Evolutionary conservation across 2,113 vertebrate genomes (phyloP).

Genomic region (Typhlomys cinereus): DNA sequence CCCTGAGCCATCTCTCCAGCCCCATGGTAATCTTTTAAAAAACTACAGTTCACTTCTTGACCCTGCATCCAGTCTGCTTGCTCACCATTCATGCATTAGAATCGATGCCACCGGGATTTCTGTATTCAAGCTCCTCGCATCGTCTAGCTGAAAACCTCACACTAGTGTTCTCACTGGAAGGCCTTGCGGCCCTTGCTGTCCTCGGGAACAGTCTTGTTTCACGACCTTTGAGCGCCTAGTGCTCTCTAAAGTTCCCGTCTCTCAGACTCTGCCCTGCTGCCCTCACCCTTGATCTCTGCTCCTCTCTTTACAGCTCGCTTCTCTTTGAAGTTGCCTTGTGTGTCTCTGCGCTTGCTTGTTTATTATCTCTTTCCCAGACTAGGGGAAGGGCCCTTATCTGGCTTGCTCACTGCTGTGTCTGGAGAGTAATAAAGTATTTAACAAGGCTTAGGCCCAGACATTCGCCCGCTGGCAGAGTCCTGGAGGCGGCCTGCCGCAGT

Average conservation of each 20-base stretch:
- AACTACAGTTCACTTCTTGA: neutral
- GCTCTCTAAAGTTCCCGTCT: neutral
- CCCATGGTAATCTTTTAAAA: constrained; percentile 14
- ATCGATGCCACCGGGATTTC: neutral
- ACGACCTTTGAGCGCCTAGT: neutral
- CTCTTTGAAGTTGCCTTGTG: neutral
- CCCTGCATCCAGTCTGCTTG: neutral
- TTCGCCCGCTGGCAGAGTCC: neutral
- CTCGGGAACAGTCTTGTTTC: neutral
- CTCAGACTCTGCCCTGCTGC: neutral
- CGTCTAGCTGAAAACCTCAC: neutral
- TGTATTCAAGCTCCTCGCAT: neutral
- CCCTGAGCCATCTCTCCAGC: too few species aligned
- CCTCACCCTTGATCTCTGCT: neutral
- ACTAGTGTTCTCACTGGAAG: neutral
- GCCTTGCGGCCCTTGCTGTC: neutral
- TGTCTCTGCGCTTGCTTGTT: neutral
- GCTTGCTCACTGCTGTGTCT: constrained; percentile 18
- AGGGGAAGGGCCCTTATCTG: constrained; percentile 22
- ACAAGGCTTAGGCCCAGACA: neutral
- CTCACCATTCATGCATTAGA: neutral
- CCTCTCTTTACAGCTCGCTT: neutral
- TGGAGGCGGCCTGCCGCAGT: neutral
- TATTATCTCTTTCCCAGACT: constrained; percentile 23
- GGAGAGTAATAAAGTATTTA: constrained; percentile 36